Evolutionary conservation across 2,888 invertebrate genomes (phyloP).

Genomic region (Deilephila porcellus): DNA sequence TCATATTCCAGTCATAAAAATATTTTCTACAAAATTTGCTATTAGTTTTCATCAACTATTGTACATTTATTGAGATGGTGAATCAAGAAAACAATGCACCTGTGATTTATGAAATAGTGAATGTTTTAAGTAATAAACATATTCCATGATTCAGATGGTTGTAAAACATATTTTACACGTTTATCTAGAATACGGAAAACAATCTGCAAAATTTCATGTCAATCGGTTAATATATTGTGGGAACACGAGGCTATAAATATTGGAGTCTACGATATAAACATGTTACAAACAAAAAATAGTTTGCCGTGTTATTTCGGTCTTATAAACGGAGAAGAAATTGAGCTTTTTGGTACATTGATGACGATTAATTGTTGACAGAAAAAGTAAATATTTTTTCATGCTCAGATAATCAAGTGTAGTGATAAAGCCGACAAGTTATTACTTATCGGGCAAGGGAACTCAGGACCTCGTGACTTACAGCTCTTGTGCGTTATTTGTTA

Average conservation of each 20-base stretch:
- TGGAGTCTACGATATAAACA: background rate
- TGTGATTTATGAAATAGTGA: too few species aligned
- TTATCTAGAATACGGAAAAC: constrained; percentile 10
- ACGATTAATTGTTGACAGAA: background rate
- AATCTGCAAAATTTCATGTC: constrained; percentile 14
- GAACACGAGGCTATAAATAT: background rate
- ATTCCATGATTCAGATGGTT: background rate
- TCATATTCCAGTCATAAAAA: too few species aligned
- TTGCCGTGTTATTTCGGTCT: background rate
- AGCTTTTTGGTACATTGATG: background rate
- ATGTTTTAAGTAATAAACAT: background rate
- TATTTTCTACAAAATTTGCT: too few species aligned
- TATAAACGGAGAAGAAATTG: background rate
- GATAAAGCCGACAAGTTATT: too few species aligned
- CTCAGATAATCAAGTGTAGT: too few species aligned
- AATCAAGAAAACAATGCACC: too few species aligned
- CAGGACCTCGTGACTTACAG: too few species aligned
- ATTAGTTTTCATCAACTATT: too few species aligned
- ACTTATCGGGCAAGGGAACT: too few species aligned
- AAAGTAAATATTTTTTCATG: background rate
- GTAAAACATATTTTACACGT: background rate
- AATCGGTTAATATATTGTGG: background rate
- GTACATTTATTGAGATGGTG: too few species aligned
- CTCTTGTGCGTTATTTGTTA: too few species aligned
- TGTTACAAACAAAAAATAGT: constrained; percentile 3